A percentile compares a stretch with the other conserved stretches of the same genome.
Evolutionary conservation across 2,113 vertebrate genomes (phyloP).

Genomic region (Hystrix brachyura): DNA sequence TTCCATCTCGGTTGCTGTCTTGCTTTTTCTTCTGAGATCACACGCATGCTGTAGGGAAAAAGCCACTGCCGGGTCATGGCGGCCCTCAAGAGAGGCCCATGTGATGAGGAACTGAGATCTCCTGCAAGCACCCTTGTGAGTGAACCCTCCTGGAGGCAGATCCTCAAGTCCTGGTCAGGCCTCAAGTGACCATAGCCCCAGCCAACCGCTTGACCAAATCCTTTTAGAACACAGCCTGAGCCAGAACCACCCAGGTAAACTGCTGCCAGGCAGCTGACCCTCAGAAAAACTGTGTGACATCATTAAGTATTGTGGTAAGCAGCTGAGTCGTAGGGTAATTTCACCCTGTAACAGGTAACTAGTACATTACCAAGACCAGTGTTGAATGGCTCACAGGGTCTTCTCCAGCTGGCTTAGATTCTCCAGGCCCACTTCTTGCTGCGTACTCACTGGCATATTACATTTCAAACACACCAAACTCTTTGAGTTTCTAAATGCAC

Average conservation of each 20-base stretch:
- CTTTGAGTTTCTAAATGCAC: slow-evolving; percentile 13
- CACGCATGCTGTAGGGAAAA: neutral
- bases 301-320: slow-evolving; percentile 6
- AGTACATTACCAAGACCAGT: neutral
- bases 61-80: neutral
- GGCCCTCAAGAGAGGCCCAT: neutral
- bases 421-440: slow-evolving; percentile 38
- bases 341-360: slow-evolving; percentile 54
- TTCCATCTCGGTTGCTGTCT: neutral
- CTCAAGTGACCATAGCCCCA: neutral
- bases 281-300: slow-evolving; percentile 43
- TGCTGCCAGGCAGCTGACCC: neutral
- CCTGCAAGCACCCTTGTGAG: neutral
- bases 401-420: slow-evolving; percentile 55
- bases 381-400: slow-evolving; percentile 19
- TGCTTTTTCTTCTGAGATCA: neutral
- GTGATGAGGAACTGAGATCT: neutral
- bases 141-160: neutral
- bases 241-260: slow-evolving; percentile 26
- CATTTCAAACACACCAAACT: slow-evolving; percentile 52
- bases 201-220: neutral
- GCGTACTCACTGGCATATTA: neutral
- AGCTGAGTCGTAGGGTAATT: slow-evolving; percentile 27
- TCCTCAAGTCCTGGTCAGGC: neutral
- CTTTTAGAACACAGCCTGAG: slow-evolving; percentile 7